Evolutionary conservation across 2,797 vertebrate genomes (phyloP).

Genomic region (Synanceia verrucosa): DNA sequence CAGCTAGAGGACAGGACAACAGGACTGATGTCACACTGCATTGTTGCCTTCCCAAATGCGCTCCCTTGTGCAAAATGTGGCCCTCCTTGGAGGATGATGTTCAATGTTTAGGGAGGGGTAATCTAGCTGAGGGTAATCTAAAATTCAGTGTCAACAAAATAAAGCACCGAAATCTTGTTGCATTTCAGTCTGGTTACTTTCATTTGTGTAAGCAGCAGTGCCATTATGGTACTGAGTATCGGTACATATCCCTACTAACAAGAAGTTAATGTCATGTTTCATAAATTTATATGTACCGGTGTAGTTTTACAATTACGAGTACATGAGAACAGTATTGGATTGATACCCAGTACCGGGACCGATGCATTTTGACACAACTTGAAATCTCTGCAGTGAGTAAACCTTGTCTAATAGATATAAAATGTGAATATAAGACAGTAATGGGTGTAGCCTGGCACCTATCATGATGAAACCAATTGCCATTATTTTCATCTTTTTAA

Average conservation of each 20-base stretch:
- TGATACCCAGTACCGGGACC: not conserved
- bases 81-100: no score
- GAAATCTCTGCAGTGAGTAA: not conserved
- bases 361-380: not conserved
- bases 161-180: no score
- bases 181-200: no score
- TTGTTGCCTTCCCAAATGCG: not conserved
- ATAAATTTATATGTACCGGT: not conserved
- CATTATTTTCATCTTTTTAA: not conserved
- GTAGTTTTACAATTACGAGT: not conserved
- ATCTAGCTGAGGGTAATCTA: no score
- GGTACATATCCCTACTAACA: no score
- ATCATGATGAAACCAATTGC: constrained; percentile 1
- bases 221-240: no score
- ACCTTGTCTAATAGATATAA: not conserved
- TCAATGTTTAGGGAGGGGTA: no score
- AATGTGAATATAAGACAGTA: not conserved
- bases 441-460: not conserved
- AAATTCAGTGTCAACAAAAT: no score
- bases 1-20: not conserved
- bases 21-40: constrained; percentile 39
- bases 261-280: not conserved
- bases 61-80: no score
- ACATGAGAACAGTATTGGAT: not conserved
- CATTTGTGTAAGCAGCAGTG: no score